phyloP scores from a whole-genome alignment of 1,140 invertebrate genomes.

The Belonocnema kinseyi region DNA sequence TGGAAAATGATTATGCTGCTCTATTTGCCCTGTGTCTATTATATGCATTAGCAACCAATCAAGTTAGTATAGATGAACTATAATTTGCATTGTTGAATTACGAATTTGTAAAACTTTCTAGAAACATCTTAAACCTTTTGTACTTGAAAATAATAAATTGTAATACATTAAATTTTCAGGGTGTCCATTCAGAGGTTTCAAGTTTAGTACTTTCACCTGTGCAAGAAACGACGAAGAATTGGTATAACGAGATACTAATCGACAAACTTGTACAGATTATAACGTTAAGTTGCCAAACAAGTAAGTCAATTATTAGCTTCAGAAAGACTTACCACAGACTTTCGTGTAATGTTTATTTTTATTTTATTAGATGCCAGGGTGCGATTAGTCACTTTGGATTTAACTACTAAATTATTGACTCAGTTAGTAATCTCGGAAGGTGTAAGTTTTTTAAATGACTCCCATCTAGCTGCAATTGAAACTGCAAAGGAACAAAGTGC shows the following conservation, averaged over 20 bases:
- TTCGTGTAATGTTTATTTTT: constrained; percentile 24
- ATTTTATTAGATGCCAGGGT: constrained; percentile 83
- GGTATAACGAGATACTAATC: constrained; percentile 85
- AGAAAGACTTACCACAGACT: not conserved
- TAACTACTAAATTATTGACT: constrained; percentile 87
- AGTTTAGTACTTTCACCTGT: constrained; percentile 79
- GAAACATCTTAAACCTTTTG: constrained; percentile 2
- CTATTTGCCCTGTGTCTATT: constrained; percentile 94
- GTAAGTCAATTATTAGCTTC: constrained; percentile 72
- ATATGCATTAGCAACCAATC: constrained; percentile 95
- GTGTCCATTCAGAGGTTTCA: constrained; percentile 84
- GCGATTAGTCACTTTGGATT: constrained; percentile 93
- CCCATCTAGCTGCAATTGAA: constrained; percentile 81
- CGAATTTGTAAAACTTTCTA: not conserved
- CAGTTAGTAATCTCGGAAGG: constrained; percentile 76
- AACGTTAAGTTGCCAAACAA: constrained; percentile 86
- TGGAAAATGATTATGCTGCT: constrained; percentile 95
- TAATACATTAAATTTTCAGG: constrained; percentile 73
- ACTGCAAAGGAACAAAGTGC: constrained; percentile 91
- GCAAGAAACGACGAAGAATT: constrained; percentile 72
- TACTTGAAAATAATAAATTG: constrained; percentile 28
- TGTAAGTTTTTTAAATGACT: constrained; percentile 73
- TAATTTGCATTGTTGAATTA: not conserved
- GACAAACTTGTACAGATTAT: constrained; percentile 89
- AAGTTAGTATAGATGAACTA: constrained; percentile 80